A percentile compares a stretch with the other conserved stretches of the same genome.
Conservation (phyloP, 1,140 invertebrate genomes). For the Scaptomyza hsui region DNA sequence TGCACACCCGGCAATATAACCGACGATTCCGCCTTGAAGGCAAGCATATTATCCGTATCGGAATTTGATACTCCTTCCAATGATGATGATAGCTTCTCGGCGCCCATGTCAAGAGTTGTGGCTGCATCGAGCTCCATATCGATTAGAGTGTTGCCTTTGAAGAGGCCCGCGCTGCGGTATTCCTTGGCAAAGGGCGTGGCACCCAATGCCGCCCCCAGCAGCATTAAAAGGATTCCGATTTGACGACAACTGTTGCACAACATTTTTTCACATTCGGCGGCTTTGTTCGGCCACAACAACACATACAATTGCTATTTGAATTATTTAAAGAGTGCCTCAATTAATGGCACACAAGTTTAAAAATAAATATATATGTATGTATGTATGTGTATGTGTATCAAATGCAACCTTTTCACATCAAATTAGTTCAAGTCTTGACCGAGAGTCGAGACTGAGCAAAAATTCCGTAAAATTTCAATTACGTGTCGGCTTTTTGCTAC, state of each 20-base stretch:
- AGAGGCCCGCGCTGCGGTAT: conserved; percentile 65
- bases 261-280: conserved; percentile 57
- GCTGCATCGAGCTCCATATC: conserved; percentile 58
- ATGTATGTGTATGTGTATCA: no score
- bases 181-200: conserved; percentile 72
- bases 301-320: conserved; percentile 41
- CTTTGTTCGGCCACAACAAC: conserved; percentile 51
- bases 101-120: conserved; percentile 61
- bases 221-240: conserved; percentile 35
- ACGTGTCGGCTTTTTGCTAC: conserved; percentile 46
- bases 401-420: conserved; percentile 58
- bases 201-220: conserved; percentile 49
- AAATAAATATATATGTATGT: conserved; percentile 59
- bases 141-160: conserved; percentile 62
- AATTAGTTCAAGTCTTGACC: conserved; percentile 65
- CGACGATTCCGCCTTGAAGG: conserved; percentile 66
- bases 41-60: conserved; percentile 24
- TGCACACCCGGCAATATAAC: conserved; percentile 65
- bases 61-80: not conserved
- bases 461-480: conserved; percentile 64
- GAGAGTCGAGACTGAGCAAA: conserved; percentile 34
- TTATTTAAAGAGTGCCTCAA: conserved; percentile 29
- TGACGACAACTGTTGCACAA: conserved; percentile 27
- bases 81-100: conserved; percentile 52
- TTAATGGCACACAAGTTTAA: conserved; percentile 36